Evolutionary conservation across 2,797 vertebrate genomes (phyloP).

Genomic region (Hippocampus kuda): DNA sequence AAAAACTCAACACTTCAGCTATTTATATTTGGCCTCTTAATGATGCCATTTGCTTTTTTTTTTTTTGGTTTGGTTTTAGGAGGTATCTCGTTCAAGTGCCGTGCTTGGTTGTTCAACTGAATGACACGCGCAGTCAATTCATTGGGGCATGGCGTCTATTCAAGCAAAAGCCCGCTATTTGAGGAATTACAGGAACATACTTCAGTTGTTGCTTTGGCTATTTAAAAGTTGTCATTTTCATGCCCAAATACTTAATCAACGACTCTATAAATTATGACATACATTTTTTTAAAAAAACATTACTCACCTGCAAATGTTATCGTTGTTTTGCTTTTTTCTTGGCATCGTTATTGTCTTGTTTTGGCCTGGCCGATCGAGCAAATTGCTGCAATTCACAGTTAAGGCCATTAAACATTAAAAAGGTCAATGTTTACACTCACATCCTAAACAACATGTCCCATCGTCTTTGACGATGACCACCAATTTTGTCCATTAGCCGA

Average conservation of each 20-base stretch:
- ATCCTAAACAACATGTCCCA: not conserved
- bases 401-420: conserved; percentile 53
- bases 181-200: not conserved
- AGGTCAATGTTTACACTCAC: conserved; percentile 15
- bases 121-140: not conserved
- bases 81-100: too few species aligned
- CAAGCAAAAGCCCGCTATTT: not conserved
- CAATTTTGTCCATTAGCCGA: conserved; percentile 1
- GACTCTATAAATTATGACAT: not conserved
- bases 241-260: not conserved
- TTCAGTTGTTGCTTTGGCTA: not conserved
- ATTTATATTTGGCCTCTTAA: too few species aligned
- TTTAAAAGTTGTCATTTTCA: not conserved
- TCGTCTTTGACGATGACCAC: not conserved
- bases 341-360: conserved; percentile 69
- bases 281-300: conserved; percentile 12
- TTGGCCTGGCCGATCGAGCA: conserved; percentile 91
- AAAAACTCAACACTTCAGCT: too few species aligned
- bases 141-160: not conserved
- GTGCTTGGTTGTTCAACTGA: too few species aligned
- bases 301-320: conserved; percentile 55
- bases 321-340: conserved; percentile 64
- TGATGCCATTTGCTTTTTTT: too few species aligned
- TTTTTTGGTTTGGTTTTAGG: too few species aligned
- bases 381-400: conserved; percentile 78